These are phyloP conservation scores for Salvator merianae DNA, from an alignment of 2,113 vertebrate species.

Conservation along the genomic window DNA sequence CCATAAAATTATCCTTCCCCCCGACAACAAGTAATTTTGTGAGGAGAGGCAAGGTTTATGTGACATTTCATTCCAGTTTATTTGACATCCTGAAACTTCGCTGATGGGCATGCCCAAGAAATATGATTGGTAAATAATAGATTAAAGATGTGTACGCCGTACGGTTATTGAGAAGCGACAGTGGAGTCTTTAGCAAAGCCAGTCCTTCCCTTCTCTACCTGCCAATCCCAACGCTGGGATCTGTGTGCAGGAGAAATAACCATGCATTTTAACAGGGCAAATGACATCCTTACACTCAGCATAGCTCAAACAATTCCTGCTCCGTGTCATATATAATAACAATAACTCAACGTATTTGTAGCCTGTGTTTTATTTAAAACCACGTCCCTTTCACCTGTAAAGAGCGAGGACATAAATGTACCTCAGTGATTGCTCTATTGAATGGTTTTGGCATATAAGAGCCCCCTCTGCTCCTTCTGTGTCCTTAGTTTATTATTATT, in stretches of 20 bases:
- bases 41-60: constrained; percentile 21
- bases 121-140: constrained; percentile 46
- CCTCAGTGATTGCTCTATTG: constrained; percentile 69
- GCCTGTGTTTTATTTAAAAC: constrained; percentile 67
- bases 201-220: background rate
- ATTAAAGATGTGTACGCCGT: background rate
- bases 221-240: background rate
- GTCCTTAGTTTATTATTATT: constrained; percentile 82
- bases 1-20: background rate
- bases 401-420: constrained; percentile 63
- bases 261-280: constrained; percentile 27
- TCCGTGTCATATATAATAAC: constrained; percentile 13
- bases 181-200: constrained; percentile 1
- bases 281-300: constrained; percentile 18
- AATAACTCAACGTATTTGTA: constrained; percentile 7
- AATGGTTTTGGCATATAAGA: constrained; percentile 75
- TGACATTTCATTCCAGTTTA: constrained; percentile 54
- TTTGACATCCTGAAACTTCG: constrained; percentile 38
- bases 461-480: constrained; percentile 70
- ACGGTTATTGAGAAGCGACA: background rate
- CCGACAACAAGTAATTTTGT: constrained; percentile 46
- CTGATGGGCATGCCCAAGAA: constrained; percentile 55
- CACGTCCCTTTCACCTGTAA: constrained; percentile 69
- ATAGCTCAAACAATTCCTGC: background rate
- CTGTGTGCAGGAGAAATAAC: constrained; percentile 7